phyloP scores from a whole-genome alignment of 2,113 vertebrate species.

The Leptobrachium leishanense region DNA sequence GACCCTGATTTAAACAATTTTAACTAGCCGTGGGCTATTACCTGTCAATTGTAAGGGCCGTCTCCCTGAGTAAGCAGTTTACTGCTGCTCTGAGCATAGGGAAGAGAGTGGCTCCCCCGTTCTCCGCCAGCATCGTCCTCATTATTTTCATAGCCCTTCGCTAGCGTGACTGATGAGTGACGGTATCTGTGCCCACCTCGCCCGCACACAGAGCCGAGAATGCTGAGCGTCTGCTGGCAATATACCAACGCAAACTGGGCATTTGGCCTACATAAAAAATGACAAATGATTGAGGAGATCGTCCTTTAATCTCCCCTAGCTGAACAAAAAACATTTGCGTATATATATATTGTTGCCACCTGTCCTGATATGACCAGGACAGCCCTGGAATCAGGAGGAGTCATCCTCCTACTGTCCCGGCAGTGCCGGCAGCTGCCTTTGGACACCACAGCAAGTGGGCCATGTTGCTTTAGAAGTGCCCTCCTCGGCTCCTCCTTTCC shows the following conservation, averaged over 20 bases:
- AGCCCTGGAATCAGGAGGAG: too few relatives aligned
- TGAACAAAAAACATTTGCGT: too few relatives aligned
- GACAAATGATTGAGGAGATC: too few relatives aligned
- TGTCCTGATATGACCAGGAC: too few relatives aligned
- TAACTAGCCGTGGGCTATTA: conserved; percentile 32
- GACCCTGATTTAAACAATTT: conserved; percentile 41
- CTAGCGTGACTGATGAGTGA: conserved; percentile 27
- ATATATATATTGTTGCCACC: too few relatives aligned
- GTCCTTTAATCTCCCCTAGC: too few relatives aligned
- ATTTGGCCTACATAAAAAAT: not conserved
- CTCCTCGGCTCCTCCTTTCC: too few relatives aligned
- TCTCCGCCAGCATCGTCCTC: conserved; percentile 25
- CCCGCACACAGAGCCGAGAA: not conserved
- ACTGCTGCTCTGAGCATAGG: not conserved
- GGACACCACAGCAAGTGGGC: too few relatives aligned
- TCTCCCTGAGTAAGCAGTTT: conserved; percentile 44
- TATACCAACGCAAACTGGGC: not conserved
- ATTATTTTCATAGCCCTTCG: conserved; percentile 41
- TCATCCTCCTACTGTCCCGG: too few relatives aligned
- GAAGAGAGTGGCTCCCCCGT: not conserved
- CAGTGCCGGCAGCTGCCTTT: too few relatives aligned
- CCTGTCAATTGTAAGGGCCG: conserved; percentile 33
- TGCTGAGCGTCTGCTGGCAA: not conserved
- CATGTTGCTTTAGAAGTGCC: too few relatives aligned
- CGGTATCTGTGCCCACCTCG: not conserved